Evolutionary conservation across 2,888 invertebrate genomes (phyloP).

Genomic region (Drosophila basisetae): DNA sequence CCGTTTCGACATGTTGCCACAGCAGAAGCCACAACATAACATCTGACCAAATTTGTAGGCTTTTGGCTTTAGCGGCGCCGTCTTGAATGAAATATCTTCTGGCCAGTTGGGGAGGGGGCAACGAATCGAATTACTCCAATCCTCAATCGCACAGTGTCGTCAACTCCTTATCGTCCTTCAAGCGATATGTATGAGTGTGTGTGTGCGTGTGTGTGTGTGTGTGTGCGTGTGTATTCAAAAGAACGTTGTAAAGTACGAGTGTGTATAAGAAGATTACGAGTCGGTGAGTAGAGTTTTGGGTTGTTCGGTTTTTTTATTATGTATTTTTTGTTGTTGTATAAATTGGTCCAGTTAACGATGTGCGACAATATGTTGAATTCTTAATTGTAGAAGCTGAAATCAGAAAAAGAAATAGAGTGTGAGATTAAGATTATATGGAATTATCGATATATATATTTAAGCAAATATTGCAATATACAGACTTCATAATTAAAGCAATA

Average conservation of each 20-base stretch:
- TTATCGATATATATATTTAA: neutral
- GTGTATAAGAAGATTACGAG: constrained; percentile 43
- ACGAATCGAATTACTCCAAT: constrained; percentile 4
- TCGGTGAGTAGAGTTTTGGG: constrained; percentile 69
- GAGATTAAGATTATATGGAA: neutral
- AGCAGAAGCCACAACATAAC: constrained; percentile 85
- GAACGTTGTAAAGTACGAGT: constrained; percentile 35
- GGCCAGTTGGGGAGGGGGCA: constrained; percentile 14
- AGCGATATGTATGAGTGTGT: constrained; percentile 34
- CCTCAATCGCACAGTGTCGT: constrained; percentile 1
- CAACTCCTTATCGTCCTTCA: constrained; percentile 1
- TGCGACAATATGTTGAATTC: constrained; percentile 45
- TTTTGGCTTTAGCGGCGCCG: constrained; percentile 74
- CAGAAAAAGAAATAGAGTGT: neutral
- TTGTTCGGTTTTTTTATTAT: constrained; percentile 49
- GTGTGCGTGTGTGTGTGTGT: constrained; percentile 19
- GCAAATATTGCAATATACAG: too few relatives aligned
- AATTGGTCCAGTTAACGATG: constrained; percentile 72
- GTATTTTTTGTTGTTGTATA: constrained; percentile 37
- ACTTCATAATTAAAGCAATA: neutral
- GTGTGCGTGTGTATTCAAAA: constrained; percentile 42
- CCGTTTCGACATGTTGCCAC: constrained; percentile 85
- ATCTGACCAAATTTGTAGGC: constrained; percentile 82
- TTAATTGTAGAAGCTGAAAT: constrained; percentile 39
- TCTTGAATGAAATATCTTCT: constrained; percentile 51